Percentiles rank a stretch among this genome's conserved stretches.
Evolutionary conservation across 2,797 vertebrate species (phyloP).

Genomic region (Xenops minutus): DNA sequence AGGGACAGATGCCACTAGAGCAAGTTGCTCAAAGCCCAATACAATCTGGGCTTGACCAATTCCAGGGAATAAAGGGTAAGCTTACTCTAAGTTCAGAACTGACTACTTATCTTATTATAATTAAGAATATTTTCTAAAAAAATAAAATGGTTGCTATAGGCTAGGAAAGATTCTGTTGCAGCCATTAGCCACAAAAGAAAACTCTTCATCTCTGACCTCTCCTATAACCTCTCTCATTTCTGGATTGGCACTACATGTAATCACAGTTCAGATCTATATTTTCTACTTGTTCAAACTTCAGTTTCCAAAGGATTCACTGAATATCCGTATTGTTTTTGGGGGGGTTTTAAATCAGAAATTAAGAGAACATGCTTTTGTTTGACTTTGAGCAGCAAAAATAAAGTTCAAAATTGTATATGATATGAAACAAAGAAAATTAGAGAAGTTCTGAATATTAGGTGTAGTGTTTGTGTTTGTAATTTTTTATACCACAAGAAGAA

Average conservation of each 20-base stretch:
- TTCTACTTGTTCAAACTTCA: not conserved
- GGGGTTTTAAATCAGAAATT: not conserved
- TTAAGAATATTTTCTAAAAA: not conserved
- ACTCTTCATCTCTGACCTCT: not conserved
- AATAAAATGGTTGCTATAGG: fast-evolving
- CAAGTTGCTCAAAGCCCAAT: not conserved
- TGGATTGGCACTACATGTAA: not conserved
- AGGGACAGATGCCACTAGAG: no score
- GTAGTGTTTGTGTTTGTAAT: not conserved
- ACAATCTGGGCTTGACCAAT: not conserved
- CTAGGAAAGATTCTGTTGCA: not conserved
- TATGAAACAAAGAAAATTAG: not conserved
- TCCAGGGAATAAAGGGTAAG: not conserved
- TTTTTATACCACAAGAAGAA: not conserved
- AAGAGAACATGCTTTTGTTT: not conserved
- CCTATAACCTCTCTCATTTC: not conserved
- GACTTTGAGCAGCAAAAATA: not conserved
- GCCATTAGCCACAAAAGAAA: not conserved
- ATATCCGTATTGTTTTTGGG: not conserved
- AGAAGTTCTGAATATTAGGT: not conserved
- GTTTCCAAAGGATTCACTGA: not conserved
- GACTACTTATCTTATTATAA: not conserved
- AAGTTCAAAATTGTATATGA: not conserved
- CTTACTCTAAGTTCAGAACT: not conserved
- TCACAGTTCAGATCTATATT: not conserved